Evolutionary conservation across 1,140 invertebrate genomes (phyloP).

Genomic region (Theocolax elegans): DNA sequence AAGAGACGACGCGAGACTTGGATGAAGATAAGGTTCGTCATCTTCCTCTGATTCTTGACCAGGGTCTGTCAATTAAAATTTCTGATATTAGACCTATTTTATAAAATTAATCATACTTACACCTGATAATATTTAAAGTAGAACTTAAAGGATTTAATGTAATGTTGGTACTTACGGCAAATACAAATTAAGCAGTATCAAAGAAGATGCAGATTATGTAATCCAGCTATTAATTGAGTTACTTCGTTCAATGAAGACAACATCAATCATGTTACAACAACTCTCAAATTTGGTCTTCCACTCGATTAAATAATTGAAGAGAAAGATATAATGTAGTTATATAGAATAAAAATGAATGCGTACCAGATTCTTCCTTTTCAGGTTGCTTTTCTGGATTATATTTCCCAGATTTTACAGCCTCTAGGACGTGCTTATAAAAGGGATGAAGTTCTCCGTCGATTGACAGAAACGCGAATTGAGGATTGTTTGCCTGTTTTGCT

Average conservation of each 20-base stretch:
- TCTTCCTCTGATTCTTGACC: conserved; percentile 70
- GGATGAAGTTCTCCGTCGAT: conserved; percentile 86
- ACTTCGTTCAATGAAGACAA: conserved; percentile 53
- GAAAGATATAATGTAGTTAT: conserved; percentile 42
- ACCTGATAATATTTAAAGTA: conserved; percentile 39
- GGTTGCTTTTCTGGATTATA: conserved; percentile 75
- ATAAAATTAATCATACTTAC: conserved; percentile 26
- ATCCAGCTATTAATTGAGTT: conserved; percentile 55
- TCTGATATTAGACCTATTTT: conserved; percentile 40
- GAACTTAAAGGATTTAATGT: conserved; percentile 47
- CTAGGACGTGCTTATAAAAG: conserved; percentile 89
- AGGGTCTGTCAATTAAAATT: conserved; percentile 60
- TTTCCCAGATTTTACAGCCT: conserved; percentile 83
- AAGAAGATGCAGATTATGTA: conserved; percentile 61
- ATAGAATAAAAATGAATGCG: conserved; percentile 54
- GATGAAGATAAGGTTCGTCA: conserved; percentile 83
- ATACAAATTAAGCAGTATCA: conserved; percentile 62
- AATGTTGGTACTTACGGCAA: conserved; percentile 64
- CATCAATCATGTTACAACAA: conserved; percentile 52
- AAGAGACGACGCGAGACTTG: conserved; percentile 74
- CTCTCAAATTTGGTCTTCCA: conserved; percentile 41
- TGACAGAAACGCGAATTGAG: conserved; percentile 93
- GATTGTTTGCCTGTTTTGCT: conserved; percentile 94
- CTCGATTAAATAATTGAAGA: conserved; percentile 44
- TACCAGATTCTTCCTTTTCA: conserved; percentile 69